A percentile compares a stretch with the other conserved stretches of the same genome.
Evolutionary conservation across 1,140 invertebrate genomes (phyloP).

Genomic region (Euschistus heros): DNA sequence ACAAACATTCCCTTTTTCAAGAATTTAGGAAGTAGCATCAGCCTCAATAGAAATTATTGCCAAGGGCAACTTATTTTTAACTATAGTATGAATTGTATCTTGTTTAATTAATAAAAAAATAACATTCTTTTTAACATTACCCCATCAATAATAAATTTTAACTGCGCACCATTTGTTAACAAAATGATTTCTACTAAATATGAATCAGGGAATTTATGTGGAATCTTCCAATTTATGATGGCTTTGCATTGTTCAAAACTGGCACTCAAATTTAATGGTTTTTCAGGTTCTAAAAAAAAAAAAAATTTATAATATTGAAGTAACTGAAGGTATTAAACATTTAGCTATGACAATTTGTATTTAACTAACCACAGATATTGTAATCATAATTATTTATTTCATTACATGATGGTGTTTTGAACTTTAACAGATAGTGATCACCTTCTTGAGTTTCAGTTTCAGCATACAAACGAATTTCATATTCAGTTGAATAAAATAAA

Average conservation of each 20-base stretch:
- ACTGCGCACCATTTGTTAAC: background rate
- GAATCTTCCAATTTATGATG: background rate
- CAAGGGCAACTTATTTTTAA: too few species aligned
- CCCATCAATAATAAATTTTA: background rate
- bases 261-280: constrained; percentile 2
- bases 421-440: background rate
- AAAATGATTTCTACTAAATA: background rate
- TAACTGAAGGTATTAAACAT: background rate
- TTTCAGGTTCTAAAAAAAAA: constrained; percentile 4
- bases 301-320: background rate
- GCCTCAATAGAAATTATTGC: too few species aligned
- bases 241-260: background rate
- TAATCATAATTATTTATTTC: constrained; percentile 5
- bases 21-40: too few species aligned
- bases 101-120: too few species aligned
- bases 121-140: background rate
- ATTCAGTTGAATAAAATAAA: background rate
- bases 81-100: too few species aligned
- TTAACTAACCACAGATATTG: background rate
- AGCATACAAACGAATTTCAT: background rate
- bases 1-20: too few species aligned
- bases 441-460: background rate
- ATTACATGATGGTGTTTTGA: background rate
- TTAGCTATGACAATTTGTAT: background rate
- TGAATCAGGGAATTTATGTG: background rate